A percentile compares a stretch with the other conserved stretches of the same genome.
phyloP scores from a whole-genome alignment of 2,113 vertebrate genomes.

The Pseudorectes ferrugineus region DNA sequence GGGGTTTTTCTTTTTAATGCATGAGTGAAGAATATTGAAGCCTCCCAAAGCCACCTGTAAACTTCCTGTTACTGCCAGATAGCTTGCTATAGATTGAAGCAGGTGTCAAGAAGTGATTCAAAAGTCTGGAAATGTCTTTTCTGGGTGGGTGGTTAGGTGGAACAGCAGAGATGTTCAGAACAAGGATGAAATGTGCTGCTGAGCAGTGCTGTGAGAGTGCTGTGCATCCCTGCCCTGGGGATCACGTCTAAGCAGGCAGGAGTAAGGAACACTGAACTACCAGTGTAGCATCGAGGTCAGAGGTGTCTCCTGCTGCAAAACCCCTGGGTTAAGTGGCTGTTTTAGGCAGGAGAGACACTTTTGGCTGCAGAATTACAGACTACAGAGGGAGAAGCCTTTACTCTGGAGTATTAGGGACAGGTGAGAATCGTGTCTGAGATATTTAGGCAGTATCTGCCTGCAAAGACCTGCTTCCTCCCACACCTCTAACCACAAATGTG shows the following conservation, averaged over 20 bases:
- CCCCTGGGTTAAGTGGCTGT: neutral
- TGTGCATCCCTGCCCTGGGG: neutral
- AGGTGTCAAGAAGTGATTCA: neutral
- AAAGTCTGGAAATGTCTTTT: neutral
- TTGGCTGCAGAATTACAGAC: neutral
- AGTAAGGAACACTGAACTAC: neutral
- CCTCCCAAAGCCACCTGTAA: neutral
- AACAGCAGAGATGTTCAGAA: neutral
- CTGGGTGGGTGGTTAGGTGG: neutral
- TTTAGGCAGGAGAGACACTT: neutral
- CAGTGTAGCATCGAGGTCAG: neutral
- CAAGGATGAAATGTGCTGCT: neutral
- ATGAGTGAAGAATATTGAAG: neutral
- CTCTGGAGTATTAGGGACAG: neutral
- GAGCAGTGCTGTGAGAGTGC: neutral
- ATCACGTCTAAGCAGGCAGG: neutral
- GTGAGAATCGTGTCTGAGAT: neutral
- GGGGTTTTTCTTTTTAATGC: neutral
- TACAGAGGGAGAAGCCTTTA: neutral
- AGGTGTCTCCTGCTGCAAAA: neutral
- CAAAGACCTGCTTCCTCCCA: neutral
- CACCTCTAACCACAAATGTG: neutral
- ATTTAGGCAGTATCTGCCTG: neutral
- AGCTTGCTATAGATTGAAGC: neutral
- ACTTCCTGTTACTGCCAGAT: neutral